A percentile compares a stretch with the other conserved stretches of the same genome.
Conservation (phyloP, 2,113 vertebrate species). For the Todiramphus saurophagus region DNA sequence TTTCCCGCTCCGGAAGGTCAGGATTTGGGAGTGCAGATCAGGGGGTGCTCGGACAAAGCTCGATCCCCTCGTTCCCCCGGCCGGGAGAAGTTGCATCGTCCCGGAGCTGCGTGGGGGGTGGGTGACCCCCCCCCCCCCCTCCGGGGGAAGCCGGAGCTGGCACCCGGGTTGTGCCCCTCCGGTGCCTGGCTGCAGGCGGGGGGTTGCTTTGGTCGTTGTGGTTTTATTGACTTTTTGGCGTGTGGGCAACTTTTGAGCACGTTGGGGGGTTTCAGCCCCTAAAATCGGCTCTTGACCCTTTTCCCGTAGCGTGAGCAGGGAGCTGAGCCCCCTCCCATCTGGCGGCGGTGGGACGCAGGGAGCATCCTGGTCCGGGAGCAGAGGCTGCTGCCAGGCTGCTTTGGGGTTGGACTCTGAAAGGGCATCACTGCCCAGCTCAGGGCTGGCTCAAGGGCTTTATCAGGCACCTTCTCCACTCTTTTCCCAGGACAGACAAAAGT, state of each 20-base stretch:
- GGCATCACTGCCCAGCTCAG: not conserved
- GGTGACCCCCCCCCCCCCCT: not conserved
- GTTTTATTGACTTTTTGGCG: not conserved
- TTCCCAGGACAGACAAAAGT: not conserved
- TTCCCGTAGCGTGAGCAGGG: fast-evolving
- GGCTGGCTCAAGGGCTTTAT: not conserved
- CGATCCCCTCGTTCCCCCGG: too few species aligned
- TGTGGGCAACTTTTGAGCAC: not conserved
- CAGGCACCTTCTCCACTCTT: not conserved
- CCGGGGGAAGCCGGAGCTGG: not conserved
- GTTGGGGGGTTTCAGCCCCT: not conserved
- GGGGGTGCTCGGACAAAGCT: not conserved
- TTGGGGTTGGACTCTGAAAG: not conserved
- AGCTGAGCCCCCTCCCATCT: not conserved
- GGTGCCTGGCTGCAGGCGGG: fast-evolving
- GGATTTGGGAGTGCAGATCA: not conserved
- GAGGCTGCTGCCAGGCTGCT: not conserved
- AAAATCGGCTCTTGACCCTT: not conserved
- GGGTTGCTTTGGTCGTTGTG: not conserved
- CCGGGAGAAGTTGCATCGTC: not conserved
- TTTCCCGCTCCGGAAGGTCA: not conserved
- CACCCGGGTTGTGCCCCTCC: fast-evolving
- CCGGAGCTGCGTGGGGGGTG: not conserved
- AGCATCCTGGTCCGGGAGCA: fast-evolving
- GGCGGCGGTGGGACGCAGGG: not conserved